Base-by-base conservation (phyloP, 2,113 vertebrate species). In the Callocephalon fimbriatum region DNA sequence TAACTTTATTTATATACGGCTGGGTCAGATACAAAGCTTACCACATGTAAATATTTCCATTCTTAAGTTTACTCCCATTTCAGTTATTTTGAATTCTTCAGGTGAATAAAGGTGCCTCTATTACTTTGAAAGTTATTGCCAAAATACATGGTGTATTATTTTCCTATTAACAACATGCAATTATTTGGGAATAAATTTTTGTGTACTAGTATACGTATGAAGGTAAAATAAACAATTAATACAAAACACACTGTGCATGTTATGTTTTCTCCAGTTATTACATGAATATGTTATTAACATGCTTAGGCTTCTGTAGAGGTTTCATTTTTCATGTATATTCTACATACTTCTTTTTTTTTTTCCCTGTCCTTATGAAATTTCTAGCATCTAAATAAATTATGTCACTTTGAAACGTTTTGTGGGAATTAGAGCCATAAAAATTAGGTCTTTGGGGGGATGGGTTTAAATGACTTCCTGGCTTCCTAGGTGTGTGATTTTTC, bases 181-280 rank as follows among this genome's bases (percentile, higher is more conserved):
- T 93, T 76, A 83, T 92, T 63, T 62, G 22, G 23, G n/a, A 86
- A 61, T 35, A 76, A 56, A 10, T 82, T 79, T 72, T 89, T 38
- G 12, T 82, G 11, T 53, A 25, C 8, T 63, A 45, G 31, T 85
- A 13, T 74, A 74, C 54, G 27, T 76, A 50, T 76, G 72, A 68
- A 93, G 16, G 32, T 86, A 65, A 94, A 79, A 94, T 88, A 94
- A 95, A 92, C 95, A 96, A 94, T 90, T 97, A n/a, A 96, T 86
- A 25, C 5, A 74, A 90, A 96, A 88, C 32, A 90, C 94, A 90
- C 42, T 81, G 94, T 80, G 53, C 48, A 73, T 90, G 88, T 90
- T 94, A 54, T 80, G 44, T 25, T 87, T 91, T 91, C 74, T 91
- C 44, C 45, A 47, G 50, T 96, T 95, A 92, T 96, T 95, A 70